phyloP scores from a whole-genome alignment of 2,888 invertebrate genomes.

The Caprella mutica region DNA sequence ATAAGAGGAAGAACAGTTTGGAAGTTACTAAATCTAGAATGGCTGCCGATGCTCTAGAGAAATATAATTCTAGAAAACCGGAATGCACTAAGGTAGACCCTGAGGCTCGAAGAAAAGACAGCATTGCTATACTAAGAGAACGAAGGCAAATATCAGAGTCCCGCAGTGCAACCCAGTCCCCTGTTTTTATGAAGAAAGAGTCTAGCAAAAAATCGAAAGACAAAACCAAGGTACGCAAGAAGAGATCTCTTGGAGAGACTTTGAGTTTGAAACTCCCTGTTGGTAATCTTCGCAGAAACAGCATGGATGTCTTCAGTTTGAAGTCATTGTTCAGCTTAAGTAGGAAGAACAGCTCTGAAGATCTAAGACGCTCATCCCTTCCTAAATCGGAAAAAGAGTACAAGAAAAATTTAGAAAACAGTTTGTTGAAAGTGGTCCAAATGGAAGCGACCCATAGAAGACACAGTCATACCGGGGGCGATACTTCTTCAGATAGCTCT shows the following conservation, averaged over 20 bases:
- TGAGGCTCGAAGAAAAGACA: background rate
- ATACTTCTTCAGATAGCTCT: background rate
- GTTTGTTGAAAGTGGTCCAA: background rate
- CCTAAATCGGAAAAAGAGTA: too few species aligned
- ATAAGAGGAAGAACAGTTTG: conserved; percentile 1
- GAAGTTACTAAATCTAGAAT: background rate
- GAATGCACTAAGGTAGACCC: background rate
- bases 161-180: too few species aligned
- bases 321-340: conserved; percentile 4
- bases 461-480: background rate
- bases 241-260: conserved; percentile 4
- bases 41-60: background rate
- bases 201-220: background rate
- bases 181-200: too few species aligned
- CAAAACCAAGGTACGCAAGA: conserved; percentile 2
- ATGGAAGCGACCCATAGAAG: background rate
- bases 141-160: too few species aligned
- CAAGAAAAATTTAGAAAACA: background rate
- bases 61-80: background rate
- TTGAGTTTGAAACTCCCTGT: conserved; percentile 2
- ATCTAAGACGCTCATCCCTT: too few species aligned
- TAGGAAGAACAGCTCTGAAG: conserved; percentile 5
- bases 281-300: background rate
- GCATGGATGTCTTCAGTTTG: conserved; percentile 4
- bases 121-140: background rate